Base-by-base conservation (phyloP, 2,797 vertebrate genomes). In the Pelobates cultripes region DNA sequence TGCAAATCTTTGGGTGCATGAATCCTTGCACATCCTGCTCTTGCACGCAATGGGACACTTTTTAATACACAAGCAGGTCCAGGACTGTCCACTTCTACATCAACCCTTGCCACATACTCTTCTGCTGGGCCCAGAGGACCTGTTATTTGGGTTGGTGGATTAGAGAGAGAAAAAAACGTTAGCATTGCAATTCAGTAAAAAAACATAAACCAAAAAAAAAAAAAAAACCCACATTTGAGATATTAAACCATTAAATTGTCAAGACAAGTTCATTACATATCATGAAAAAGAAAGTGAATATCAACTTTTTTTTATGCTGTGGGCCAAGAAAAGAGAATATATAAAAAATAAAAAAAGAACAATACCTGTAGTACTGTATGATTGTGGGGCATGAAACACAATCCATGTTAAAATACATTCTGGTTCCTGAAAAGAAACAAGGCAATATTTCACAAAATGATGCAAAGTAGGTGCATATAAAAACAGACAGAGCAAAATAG, bases 31-130 rank as follows among this genome's bases (percentile, higher is more conserved):
- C 89, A 94, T 85, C 98, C 98, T 86, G 93, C 94, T 88, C 96
- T 94, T 78, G 96, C 97, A 88, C 87, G 92, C 69, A 99, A 91
- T 8, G 88, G 88, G 88, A 99, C 83, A 86, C 95, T 97, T 84
- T 87, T 92, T 86, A 99, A 96, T 51, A 97, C 91, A 81, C 91
- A 93, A 85, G 94, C 94, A 7, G 95, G 95, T 75, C 96, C 96
- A 41, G 97, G 96, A 85, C 94, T 96, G 88, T 99, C 98, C 84
- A 99, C 89, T 91, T 99, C 98, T 47, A 99, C 87, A 81, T 99
- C 96, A 77, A 99, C 92, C 80, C 95, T 95, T 78, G 95, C 98
- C 64, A 88, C 84, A 88, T 95, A 97, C 66, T 97, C 96, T 85
- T 99, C 96, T 0, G 97, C 91, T 42, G 91, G 90, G 44, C 94